phyloP scores from a whole-genome alignment of 2,888 invertebrate genomes.

The Eurytoma californica region DNA sequence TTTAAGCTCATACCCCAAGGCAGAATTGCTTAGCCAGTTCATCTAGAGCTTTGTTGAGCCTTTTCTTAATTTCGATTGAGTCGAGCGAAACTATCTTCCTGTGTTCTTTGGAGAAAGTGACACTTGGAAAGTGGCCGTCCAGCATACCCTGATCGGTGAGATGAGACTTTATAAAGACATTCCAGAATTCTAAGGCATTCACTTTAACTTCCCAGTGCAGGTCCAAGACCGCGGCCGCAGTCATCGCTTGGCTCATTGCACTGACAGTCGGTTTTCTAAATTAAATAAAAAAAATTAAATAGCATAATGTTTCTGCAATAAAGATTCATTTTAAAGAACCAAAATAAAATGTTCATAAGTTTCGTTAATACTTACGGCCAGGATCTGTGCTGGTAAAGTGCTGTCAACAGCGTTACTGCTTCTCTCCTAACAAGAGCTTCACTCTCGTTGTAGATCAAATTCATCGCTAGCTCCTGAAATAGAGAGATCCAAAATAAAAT shows the following conservation, averaged over 20 bases:
- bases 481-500: background rate
- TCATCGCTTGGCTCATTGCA: conserved; percentile 80
- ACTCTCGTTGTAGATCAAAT: conserved; percentile 80
- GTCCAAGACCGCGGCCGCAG: conserved; percentile 82
- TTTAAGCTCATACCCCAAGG: conserved; percentile 76
- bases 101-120: conserved; percentile 87
- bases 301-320: conserved; percentile 20
- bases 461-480: conserved; percentile 74
- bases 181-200: conserved; percentile 84
- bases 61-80: conserved; percentile 80
- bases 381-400: conserved; percentile 81
- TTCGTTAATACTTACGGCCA: conserved; percentile 73
- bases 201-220: conserved; percentile 90
- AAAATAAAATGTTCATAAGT: conserved; percentile 3
- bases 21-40: conserved; percentile 83
- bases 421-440: conserved; percentile 88
- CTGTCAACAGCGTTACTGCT: conserved; percentile 81
- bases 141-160: conserved; percentile 88
- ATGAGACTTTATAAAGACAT: conserved; percentile 80
- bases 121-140: conserved; percentile 86
- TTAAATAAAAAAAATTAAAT: conserved; percentile 15
- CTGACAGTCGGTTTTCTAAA: conserved; percentile 75
- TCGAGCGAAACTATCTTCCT: conserved; percentile 86
- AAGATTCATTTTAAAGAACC: background rate
- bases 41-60: conserved; percentile 81